phyloP scores from a whole-genome alignment of 2,797 vertebrate species.

The Mormyrus hasselquistii region DNA sequence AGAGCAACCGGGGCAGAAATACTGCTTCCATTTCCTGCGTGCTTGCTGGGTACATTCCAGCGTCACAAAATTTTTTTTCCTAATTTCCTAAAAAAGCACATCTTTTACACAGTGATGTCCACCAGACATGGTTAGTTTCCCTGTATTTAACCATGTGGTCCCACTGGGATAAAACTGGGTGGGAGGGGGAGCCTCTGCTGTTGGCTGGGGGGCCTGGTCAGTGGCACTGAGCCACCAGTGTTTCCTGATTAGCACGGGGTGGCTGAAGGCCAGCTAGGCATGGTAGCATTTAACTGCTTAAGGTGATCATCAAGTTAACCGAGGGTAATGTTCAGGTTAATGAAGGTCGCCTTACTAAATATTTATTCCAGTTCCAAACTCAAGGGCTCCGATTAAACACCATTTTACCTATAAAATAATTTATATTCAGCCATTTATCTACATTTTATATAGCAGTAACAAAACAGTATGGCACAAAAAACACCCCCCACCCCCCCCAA shows the following conservation, averaged over 20 bases:
- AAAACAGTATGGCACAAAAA: conserved; percentile 4
- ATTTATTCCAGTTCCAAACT: neutral
- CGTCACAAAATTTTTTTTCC: neutral
- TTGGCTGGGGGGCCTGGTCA: neutral
- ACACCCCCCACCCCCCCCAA: neutral
- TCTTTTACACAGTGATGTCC: neutral
- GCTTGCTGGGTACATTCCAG: neutral
- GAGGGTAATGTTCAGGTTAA: neutral
- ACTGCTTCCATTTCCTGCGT: conserved; percentile 10
- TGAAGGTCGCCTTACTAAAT: neutral
- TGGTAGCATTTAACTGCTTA: neutral
- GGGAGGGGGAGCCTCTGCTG: neutral
- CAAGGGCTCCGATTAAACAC: neutral
- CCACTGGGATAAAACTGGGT: neutral
- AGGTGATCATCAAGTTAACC: neutral
- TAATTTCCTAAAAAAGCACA: neutral
- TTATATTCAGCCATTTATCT: neutral
- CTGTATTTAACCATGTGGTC: conserved; percentile 15
- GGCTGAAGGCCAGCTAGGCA: neutral
- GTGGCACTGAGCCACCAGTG: neutral
- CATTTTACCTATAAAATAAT: neutral
- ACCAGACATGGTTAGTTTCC: neutral
- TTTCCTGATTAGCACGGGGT: neutral
- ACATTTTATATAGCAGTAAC: neutral
- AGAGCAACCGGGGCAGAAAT: neutral